These are phyloP conservation scores for Laspeyria flexula DNA, from an alignment of 2,888 invertebrate genomes.

Conservation along the genomic window DNA sequence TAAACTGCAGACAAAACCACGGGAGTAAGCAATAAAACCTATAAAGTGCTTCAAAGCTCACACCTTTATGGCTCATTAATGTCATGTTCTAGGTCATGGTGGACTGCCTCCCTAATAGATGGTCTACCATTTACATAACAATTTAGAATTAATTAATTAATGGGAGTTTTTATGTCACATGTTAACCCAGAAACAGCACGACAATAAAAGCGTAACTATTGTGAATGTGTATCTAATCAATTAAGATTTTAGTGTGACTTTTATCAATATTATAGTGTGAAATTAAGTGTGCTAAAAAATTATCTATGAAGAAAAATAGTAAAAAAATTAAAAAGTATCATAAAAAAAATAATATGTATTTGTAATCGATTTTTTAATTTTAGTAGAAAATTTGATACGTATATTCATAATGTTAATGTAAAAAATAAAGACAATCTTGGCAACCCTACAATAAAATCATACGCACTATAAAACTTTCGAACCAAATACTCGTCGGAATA, in stretches of 20 bases:
- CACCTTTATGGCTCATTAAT: background rate
- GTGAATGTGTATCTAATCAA: background rate
- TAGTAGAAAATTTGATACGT: too few species aligned
- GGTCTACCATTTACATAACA: slow-evolving; percentile 8
- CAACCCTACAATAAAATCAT: background rate
- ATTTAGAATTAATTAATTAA: slow-evolving; percentile 1
- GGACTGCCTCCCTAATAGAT: slow-evolving; percentile 18
- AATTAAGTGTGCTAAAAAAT: too few species aligned
- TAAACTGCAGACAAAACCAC: too few species aligned
- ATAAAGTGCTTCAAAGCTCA: background rate
- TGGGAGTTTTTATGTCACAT: slow-evolving; percentile 1
- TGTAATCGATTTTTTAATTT: too few species aligned
- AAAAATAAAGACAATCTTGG: background rate
- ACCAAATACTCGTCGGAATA: slow-evolving; percentile 1
- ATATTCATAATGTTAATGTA: background rate
- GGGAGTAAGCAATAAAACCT: background rate
- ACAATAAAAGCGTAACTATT: slow-evolving; percentile 1
- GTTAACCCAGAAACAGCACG: background rate
- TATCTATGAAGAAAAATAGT: too few species aligned
- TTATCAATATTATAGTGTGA: background rate
- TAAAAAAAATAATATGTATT: too few species aligned
- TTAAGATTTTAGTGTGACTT: background rate
- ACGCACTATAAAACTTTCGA: slow-evolving; percentile 16
- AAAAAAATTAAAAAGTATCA: too few species aligned
- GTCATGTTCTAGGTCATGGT: slow-evolving; percentile 29